Conservation (phyloP, 2,113 vertebrate species). For the Athene noctua region DNA sequence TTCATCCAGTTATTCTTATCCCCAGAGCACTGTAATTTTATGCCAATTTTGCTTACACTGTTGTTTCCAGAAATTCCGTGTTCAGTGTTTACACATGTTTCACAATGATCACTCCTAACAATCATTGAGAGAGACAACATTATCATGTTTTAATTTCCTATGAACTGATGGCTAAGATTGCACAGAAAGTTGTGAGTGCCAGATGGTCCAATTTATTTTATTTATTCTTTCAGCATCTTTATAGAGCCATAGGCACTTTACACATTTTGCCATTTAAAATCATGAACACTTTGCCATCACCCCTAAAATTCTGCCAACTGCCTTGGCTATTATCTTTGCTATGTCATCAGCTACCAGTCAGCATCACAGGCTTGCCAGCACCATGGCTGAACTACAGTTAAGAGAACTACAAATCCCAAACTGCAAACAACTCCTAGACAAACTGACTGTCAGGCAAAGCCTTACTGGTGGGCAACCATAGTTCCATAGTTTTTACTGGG, state of each 20-base stretch:
- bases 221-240: slow-evolving; percentile 17
- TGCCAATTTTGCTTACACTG: not conserved
- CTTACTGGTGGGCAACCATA: not conserved
- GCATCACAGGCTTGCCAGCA: not conserved
- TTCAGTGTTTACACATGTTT: slow-evolving; percentile 5
- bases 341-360: not conserved
- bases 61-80: not conserved
- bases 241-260: not conserved
- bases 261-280: not conserved
- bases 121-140: not conserved
- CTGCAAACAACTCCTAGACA: not conserved
- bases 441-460: not conserved
- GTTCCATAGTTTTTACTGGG: not conserved
- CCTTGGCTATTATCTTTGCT: not conserved
- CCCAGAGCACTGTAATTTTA: not conserved
- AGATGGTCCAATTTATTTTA: slow-evolving; percentile 26
- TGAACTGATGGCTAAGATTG: not conserved
- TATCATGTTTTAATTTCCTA: slow-evolving; percentile 20
- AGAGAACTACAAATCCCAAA: not conserved
- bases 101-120: not conserved
- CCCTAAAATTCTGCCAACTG: not conserved
- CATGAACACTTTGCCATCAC: not conserved
- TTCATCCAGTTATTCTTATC: not conserved
- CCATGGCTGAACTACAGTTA: not conserved
- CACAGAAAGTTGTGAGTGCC: not conserved